Conservation (phyloP, 2,888 invertebrate species). For the Xestia ashworthii region DNA sequence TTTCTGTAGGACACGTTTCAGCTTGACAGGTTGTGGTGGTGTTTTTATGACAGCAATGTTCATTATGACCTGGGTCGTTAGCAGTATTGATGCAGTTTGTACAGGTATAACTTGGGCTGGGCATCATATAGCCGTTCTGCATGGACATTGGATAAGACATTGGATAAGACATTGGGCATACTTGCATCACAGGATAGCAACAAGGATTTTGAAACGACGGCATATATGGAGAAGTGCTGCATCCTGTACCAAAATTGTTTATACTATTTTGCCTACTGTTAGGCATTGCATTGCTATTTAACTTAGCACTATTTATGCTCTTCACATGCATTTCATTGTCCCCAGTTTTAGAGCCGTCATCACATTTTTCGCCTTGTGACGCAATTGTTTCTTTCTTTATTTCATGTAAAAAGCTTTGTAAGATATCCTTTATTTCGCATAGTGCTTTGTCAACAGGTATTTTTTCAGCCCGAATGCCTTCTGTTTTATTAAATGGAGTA, state of each 20-base stretch:
- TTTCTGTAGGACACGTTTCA: slow-evolving; percentile 72
- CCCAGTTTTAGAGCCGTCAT: slow-evolving; percentile 65
- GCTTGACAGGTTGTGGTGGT: slow-evolving; percentile 50
- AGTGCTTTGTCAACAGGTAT: slow-evolving; percentile 78
- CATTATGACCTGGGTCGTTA: slow-evolving; percentile 68
- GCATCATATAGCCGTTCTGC: slow-evolving; percentile 78
- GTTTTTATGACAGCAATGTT: slow-evolving; percentile 65
- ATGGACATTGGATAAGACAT: slow-evolving; percentile 69
- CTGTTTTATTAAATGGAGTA: slow-evolving; percentile 75
- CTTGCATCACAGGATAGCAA: slow-evolving; percentile 82
- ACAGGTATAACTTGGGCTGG: slow-evolving; percentile 80
- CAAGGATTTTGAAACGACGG: slow-evolving; percentile 78
- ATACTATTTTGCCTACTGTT: slow-evolving; percentile 72
- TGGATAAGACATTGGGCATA: slow-evolving; percentile 81
- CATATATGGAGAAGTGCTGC: slow-evolving; percentile 65
- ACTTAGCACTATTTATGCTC: slow-evolving; percentile 61
- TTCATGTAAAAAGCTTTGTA: slow-evolving; percentile 84
- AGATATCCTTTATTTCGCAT: slow-evolving; percentile 86
- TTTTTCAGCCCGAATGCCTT: slow-evolving; percentile 68
- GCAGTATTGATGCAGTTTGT: slow-evolving; percentile 72
- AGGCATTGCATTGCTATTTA: slow-evolving; percentile 63
- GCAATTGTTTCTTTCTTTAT: slow-evolving; percentile 81
- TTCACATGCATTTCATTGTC: slow-evolving; percentile 62
- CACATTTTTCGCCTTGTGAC: slow-evolving; percentile 75
- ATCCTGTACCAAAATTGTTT: slow-evolving; percentile 65